These are phyloP conservation scores for Premnoplex brunnescens DNA, from an alignment of 2,797 vertebrate genomes.

Conservation along the genomic window DNA sequence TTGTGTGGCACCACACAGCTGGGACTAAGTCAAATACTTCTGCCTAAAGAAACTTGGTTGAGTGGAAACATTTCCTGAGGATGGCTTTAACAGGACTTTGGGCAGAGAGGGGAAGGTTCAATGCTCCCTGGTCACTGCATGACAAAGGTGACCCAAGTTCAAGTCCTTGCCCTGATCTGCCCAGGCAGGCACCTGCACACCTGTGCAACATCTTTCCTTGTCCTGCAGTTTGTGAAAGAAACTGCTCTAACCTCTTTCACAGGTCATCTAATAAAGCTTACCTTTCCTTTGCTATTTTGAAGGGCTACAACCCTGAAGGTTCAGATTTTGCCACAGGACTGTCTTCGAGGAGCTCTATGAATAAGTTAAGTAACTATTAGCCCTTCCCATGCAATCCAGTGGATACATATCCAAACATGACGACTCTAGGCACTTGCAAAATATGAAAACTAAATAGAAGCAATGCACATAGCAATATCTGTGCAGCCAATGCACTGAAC, in stretches of 20 bases:
- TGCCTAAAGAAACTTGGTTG: not conserved
- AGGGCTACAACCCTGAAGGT: not conserved
- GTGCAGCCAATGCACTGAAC: not conserved
- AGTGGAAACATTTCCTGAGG: not conserved
- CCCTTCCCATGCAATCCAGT: not conserved
- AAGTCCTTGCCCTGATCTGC: not conserved
- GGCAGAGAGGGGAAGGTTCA: not conserved
- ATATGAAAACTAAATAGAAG: not conserved
- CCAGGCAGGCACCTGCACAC: not conserved
- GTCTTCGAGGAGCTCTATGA: not conserved
- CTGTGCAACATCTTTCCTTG: not conserved
- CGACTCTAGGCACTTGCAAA: not conserved
- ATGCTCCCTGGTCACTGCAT: not conserved
- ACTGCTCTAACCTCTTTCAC: not conserved
- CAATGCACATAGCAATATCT: not conserved
- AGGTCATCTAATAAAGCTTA: not conserved
- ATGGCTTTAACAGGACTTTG: not conserved
- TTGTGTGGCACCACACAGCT: not conserved
- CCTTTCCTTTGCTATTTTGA: not conserved
- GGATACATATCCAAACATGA: not conserved
- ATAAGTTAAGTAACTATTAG: not conserved
- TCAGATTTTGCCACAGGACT: not conserved
- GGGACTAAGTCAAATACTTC: not conserved
- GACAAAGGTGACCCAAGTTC: not conserved
- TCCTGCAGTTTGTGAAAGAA: not conserved